Percentiles rank a stretch among this genome's conserved stretches.
Conservation (phyloP, 2,113 vertebrate species). For the Brachirus orientalis region DNA sequence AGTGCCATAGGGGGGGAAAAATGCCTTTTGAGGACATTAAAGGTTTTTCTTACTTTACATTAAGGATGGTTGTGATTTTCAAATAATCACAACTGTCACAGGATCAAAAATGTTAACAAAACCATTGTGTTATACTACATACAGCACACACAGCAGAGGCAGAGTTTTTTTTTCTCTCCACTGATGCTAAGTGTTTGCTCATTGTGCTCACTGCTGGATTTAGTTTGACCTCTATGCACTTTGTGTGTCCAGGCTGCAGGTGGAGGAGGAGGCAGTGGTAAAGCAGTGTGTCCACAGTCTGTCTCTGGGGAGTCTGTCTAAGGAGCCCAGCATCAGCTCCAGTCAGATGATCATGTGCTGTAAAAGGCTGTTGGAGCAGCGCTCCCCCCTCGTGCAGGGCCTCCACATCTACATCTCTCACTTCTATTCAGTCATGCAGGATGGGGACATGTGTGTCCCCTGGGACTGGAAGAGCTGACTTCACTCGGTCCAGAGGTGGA, state of each 20-base stretch:
- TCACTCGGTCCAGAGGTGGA: neutral
- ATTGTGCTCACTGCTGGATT: too few relatives aligned
- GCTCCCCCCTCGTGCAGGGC: slow-evolving; percentile 82
- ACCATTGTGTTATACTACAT: too few relatives aligned
- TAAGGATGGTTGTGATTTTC: neutral
- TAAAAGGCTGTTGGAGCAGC: slow-evolving; percentile 84
- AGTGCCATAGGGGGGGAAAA: too few relatives aligned
- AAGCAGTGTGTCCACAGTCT: slow-evolving; percentile 80
- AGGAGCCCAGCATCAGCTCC: slow-evolving; percentile 91
- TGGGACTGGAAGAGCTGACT: slow-evolving; percentile 92
- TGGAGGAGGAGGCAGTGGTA: slow-evolving; percentile 83
- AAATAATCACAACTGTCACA: too few relatives aligned
- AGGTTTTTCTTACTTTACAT: too few relatives aligned
- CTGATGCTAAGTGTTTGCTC: too few relatives aligned
- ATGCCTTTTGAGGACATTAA: too few relatives aligned
- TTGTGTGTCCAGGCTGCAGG: slow-evolving; percentile 83
- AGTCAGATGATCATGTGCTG: slow-evolving; percentile 92
- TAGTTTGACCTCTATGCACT: too few relatives aligned
- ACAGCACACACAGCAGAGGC: too few relatives aligned
- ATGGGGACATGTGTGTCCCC: slow-evolving; percentile 94
- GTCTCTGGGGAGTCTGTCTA: slow-evolving; percentile 87
- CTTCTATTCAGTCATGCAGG: slow-evolving; percentile 95
- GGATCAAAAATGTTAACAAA: too few relatives aligned
- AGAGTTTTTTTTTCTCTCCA: too few relatives aligned
- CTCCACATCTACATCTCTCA: slow-evolving; percentile 90